Evolutionary conservation across 2,113 vertebrate genomes (phyloP).

Genomic region (Erinaceus europaeus): DNA sequence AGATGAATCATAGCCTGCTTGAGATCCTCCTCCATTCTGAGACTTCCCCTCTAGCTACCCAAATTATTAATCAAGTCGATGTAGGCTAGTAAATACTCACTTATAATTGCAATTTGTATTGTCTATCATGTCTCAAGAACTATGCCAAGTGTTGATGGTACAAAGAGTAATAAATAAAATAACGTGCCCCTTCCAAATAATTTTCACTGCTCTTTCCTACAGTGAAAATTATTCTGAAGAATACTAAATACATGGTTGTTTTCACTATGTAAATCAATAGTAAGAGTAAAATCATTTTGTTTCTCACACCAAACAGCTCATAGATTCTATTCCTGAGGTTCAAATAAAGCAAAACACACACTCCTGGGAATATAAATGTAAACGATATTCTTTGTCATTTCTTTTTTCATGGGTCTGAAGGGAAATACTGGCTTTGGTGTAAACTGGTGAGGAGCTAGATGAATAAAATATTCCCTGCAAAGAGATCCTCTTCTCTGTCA

Average conservation of each 20-base stretch:
- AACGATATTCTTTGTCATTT: background rate
- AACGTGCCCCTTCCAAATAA: background rate
- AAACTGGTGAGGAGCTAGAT: background rate
- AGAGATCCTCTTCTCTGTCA: background rate
- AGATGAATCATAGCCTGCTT: slow-evolving; percentile 17
- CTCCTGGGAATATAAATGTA: background rate
- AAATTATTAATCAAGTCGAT: slow-evolving; percentile 15
- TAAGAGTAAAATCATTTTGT: background rate
- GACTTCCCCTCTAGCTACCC: background rate
- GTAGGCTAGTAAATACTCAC: background rate
- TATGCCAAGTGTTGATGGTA: background rate
- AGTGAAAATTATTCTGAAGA: background rate
- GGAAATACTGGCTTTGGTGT: background rate
- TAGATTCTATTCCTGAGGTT: background rate
- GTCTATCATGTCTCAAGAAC: background rate
- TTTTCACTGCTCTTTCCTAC: background rate
- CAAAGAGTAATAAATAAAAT: background rate
- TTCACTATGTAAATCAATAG: background rate
- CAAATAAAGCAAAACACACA: background rate
- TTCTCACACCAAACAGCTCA: background rate
- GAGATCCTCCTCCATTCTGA: background rate
- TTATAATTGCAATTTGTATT: background rate
- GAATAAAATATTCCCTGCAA: background rate
- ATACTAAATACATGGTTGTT: background rate
- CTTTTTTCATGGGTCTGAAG: background rate